Evolutionary conservation across 2,797 vertebrate species (phyloP), one percentile per base, ranked within the genome.

Genomic region (Scolopax rusticola): DNA sequence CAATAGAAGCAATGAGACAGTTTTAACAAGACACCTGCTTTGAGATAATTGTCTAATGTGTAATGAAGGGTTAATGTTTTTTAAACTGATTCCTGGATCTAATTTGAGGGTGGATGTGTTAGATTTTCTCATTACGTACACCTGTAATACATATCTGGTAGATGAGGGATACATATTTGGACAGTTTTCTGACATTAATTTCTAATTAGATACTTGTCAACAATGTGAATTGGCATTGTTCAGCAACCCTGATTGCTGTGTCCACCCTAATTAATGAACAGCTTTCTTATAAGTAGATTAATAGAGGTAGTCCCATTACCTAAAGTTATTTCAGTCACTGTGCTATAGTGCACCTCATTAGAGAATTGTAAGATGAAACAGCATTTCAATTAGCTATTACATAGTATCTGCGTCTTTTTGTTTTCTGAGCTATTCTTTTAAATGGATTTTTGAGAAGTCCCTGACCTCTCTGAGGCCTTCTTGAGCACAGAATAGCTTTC

Each of bases 191-290:
- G 47, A 65, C 38, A 57, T 94, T 96, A 84, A 96, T 97, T 97
- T 97, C 84, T 94, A 96, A 96, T 97, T 95, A 96, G 91, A 70
- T 92, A 84, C 90, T 93, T 91, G 83, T 87, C 94, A 96, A 93
- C 91, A 80, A 45, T 71, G 60, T 87, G 84, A 92, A 89, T 90
- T 28, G 73, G 57, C 63, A 88, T 45, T 95, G 90, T 96, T 97
- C 96, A 91, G 88, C 73, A 91, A 19, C 64, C 56, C 59, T 92
- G 95, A 97, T 96, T 97, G 90, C 87, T 84, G 89, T 97, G 96
- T 97, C 97, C 93, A 95, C 81, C 57, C 91, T 97, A 94, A 96
- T 97, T 97, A 98, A 97, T 86, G 80, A 97, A 94, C 73, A 94
- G 75, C 63, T 96, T 96, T 92, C 87, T 95, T 97, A 71, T 87